Evolutionary conservation across 2,888 invertebrate species (phyloP).

Genomic region (Tupiocoris notatus): DNA sequence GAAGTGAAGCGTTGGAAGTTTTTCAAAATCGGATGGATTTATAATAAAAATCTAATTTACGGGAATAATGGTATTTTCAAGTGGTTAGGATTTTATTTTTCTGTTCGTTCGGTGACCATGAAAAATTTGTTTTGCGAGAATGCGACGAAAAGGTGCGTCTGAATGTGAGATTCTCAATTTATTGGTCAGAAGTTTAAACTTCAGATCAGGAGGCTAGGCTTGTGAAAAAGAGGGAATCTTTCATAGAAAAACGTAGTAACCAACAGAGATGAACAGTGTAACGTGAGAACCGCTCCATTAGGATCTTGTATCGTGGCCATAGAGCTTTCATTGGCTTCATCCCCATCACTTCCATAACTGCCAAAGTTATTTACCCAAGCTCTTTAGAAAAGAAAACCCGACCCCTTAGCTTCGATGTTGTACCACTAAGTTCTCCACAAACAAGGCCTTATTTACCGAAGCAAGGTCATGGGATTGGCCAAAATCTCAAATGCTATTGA

Average conservation of each 20-base stretch:
- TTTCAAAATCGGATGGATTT: no score
- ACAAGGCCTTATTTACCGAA: background rate
- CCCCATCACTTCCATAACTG: conserved; percentile 16
- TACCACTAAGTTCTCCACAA: background rate
- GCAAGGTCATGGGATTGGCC: background rate
- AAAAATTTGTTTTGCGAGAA: no score
- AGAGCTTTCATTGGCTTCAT: background rate
- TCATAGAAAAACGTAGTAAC: conserved; percentile 14
- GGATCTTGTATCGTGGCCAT: conserved; percentile 8
- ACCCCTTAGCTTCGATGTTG: background rate
- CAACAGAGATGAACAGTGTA: conserved; percentile 18
- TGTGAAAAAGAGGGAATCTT: no score
- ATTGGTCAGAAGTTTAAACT: no score
- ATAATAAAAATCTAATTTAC: no score
- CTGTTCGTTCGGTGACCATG: no score
- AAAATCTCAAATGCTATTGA: background rate
- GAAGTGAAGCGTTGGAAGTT: no score
- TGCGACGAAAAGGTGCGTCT: no score
- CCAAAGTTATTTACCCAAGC: conserved; percentile 29
- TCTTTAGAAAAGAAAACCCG: conserved; percentile 11
- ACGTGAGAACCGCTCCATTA: conserved; percentile 38
- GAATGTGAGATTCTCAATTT: no score
- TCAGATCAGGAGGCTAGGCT: no score
- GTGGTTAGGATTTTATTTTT: no score
- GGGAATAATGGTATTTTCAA: no score